Evolutionary conservation across 2,113 vertebrate species (phyloP), one percentile per base, ranked within the genome.

Genomic region (Apodemus speciosus): DNA sequence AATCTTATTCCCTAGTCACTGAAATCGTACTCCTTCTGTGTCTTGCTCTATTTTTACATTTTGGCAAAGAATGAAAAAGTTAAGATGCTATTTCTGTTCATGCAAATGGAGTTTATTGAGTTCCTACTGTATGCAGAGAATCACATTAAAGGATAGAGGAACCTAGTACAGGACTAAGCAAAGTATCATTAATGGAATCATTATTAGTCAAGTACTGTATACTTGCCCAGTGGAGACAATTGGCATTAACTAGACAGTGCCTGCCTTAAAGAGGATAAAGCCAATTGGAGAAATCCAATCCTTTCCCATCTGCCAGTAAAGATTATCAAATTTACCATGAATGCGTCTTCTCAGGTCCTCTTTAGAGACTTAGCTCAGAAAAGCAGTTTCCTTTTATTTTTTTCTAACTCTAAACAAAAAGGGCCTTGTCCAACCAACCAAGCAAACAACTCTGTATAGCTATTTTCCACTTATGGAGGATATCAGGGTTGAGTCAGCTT

Each of bases 51-150:
- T 16, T 62, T 84, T 38, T 92, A 32, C 30, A 76, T 53, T 91
- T 95, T 84, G 73, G 21, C 58, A 83, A 91, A 49, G 53, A 77
- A 40, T 32, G 68, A 43, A 91, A 72, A 90, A 18, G 2, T 68
- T 68, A 68, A 46, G 3, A 62, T 75, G 58, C 32, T 8, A 46
- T 38, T 21, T 35, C 53, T 38, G 21, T 73, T 94, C 40, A 46
- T 25, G 75, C 79, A 88, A n/a, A 7, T 62, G 51, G 21, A 38
- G 43, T 94, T 95, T 95, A 94, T 77, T 91, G 94, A 95, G 71
- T 27, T 86, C 21, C 72, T 90, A 95, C 46, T 94, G 46, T 81
- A 88, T 60, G n/a, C 21, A 10, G n/a, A 53, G 25, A 72, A 5
- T 30, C 32, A 1, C 83, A 66, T 9, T 46, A 23, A 71, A 58